Evolutionary conservation across 1,140 invertebrate genomes (phyloP).

Genomic region (Lasaia peninsularis): DNA sequence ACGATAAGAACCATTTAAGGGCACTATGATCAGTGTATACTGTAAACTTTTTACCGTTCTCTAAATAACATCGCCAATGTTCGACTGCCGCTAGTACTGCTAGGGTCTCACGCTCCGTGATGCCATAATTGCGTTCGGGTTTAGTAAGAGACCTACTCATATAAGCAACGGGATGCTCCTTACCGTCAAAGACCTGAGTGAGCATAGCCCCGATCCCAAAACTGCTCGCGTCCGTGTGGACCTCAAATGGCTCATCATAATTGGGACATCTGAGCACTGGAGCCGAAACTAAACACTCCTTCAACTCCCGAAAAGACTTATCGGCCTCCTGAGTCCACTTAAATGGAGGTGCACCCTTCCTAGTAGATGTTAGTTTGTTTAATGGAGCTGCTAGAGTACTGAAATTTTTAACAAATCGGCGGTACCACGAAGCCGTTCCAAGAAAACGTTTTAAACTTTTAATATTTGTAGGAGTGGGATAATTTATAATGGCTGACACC

Average conservation of each 20-base stretch:
- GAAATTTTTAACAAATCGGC: constrained; percentile 39
- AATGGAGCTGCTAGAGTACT: constrained; percentile 32
- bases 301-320: constrained; percentile 17
- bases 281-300: too few relatives aligned
- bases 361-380: constrained; percentile 25
- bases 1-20: constrained; percentile 35
- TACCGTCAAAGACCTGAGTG: too few relatives aligned
- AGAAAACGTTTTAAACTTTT: constrained; percentile 63
- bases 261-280: too few relatives aligned
- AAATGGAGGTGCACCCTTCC: constrained; percentile 20
- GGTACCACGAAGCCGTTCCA: constrained; percentile 60
- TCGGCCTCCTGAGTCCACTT: constrained; percentile 21
- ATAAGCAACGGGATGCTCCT: too few relatives aligned
- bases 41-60: constrained; percentile 26
- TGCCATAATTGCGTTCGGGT: too few relatives aligned
- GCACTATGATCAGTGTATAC: constrained; percentile 17
- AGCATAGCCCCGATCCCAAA: too few relatives aligned
- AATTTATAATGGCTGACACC: constrained; percentile 32
- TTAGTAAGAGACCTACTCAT: too few relatives aligned
- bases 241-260: too few relatives aligned
- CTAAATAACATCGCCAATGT: constrained; percentile 33
- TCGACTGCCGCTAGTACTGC: constrained; percentile 27
- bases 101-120: too few relatives aligned
- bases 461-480: constrained; percentile 21
- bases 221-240: too few relatives aligned